Conservation (phyloP, 2,888 invertebrate genomes). For the Rhogogaster chlorosoma region DNA sequence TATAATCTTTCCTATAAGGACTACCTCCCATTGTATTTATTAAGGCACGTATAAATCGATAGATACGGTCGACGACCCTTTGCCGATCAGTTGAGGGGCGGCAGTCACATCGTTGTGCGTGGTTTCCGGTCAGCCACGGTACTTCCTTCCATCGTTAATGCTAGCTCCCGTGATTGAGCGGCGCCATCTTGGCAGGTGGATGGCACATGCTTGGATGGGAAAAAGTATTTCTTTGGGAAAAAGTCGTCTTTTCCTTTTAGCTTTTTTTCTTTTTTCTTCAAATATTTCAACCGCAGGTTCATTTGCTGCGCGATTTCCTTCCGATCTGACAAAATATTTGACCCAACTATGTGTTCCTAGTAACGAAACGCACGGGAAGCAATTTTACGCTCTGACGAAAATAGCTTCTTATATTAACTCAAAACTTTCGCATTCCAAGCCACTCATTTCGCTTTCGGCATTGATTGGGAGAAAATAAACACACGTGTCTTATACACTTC, state of each 20-base stretch:
- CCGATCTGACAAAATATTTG: slow-evolving; percentile 40
- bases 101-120: slow-evolving; percentile 75
- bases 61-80: slow-evolving; percentile 36
- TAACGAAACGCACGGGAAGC: slow-evolving; percentile 55
- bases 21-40: slow-evolving; percentile 26
- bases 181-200: slow-evolving; percentile 59
- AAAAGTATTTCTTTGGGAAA: neutral
- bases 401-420: neutral
- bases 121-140: slow-evolving; percentile 71
- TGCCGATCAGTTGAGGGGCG: slow-evolving; percentile 17
- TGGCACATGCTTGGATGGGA: slow-evolving; percentile 56
- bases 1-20: neutral
- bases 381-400: slow-evolving; percentile 60
- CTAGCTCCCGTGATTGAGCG: slow-evolving; percentile 54
- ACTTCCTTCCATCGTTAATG: slow-evolving; percentile 74
- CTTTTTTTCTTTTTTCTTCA: neutral
- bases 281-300: neutral
- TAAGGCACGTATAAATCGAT: neutral
- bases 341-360: neutral
- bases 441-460: neutral
- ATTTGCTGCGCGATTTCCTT: slow-evolving; percentile 23
- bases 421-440: slow-evolving; percentile 28
- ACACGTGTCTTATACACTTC: neutral
- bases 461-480: slow-evolving; percentile 5
- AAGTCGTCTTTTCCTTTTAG: neutral